Percentiles rank a stretch among this genome's conserved stretches.
These are phyloP conservation scores for Anthophora plumipes DNA, from an alignment of 2,888 invertebrate genomes.

Conservation along the genomic window DNA sequence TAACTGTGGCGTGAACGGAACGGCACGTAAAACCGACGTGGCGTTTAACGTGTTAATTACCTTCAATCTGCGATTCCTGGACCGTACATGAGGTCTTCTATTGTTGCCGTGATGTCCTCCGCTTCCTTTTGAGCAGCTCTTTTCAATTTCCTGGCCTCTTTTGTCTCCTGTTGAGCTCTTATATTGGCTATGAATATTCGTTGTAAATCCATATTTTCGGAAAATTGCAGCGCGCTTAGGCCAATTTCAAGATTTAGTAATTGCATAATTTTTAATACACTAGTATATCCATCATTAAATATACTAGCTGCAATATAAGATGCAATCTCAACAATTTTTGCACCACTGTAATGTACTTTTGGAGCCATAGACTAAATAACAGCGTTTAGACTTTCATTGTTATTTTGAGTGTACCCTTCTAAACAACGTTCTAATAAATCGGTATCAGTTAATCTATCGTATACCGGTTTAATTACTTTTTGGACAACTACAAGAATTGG, in stretches of 20 bases:
- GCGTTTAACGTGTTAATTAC: no score
- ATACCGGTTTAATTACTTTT: conserved; percentile 62
- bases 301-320: conserved; percentile 23
- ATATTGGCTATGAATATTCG: conserved; percentile 8
- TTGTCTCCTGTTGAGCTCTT: conserved; percentile 9
- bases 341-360: neutral
- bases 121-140: conserved; percentile 2
- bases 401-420: conserved; percentile 60
- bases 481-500: conserved; percentile 42
- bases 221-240: conserved; percentile 2
- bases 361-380: conserved; percentile 17
- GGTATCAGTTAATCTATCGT: conserved; percentile 44
- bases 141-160: conserved; percentile 12
- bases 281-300: conserved; percentile 8
- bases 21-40: no score
- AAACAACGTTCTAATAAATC: conserved; percentile 53
- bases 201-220: neutral
- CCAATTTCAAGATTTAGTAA: no score
- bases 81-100: conserved; percentile 8
- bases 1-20: no score
- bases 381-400: conserved; percentile 39
- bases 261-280: conserved; percentile 8
- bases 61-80: neutral
- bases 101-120: neutral
- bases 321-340: conserved; percentile 16